A percentile compares a stretch with the other conserved stretches of the same genome.
Conservation (phyloP, 2,113 vertebrate genomes). For the Trematomus loennbergii region DNA sequence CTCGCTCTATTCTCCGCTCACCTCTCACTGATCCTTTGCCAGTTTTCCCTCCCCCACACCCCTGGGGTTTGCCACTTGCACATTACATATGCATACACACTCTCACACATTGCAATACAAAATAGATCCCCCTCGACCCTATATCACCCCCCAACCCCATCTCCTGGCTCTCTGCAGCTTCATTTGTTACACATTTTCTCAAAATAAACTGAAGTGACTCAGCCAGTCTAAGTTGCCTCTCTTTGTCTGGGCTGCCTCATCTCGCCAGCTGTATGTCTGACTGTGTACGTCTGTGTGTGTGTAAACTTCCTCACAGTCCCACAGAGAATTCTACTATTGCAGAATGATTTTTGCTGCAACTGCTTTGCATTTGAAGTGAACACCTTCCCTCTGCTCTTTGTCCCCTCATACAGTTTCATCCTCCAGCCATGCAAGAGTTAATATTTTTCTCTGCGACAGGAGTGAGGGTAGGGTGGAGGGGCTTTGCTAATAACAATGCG, state of each 20-base stretch:
- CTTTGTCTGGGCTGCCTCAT: slow-evolving; percentile 62
- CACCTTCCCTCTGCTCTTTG: slow-evolving; percentile 60
- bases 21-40: slow-evolving; percentile 67
- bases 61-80: slow-evolving; percentile 54
- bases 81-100: slow-evolving; percentile 58
- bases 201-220: slow-evolving; percentile 60
- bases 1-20: slow-evolving; percentile 48
- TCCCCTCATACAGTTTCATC: slow-evolving; percentile 51
- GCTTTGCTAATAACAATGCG: slow-evolving; percentile 78
- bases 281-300: slow-evolving; percentile 12
- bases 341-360: slow-evolving; percentile 20
- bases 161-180: slow-evolving; percentile 32
- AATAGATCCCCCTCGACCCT: slow-evolving; percentile 19
- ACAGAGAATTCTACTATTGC: slow-evolving; percentile 3
- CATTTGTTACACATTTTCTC: slow-evolving; percentile 30
- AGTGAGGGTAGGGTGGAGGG: slow-evolving; percentile 73
- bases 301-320: slow-evolving; percentile 37
- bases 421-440: slow-evolving; percentile 76
- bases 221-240: slow-evolving; percentile 38
- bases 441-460: slow-evolving; percentile 73
- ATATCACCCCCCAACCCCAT: background rate
- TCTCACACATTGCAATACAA: slow-evolving; percentile 57
- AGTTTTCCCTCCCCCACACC: slow-evolving; percentile 63
- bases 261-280: slow-evolving; percentile 56
- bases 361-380: slow-evolving; percentile 27